Conservation (phyloP, 2,888 invertebrate genomes). For the Smittia aterrima region DNA sequence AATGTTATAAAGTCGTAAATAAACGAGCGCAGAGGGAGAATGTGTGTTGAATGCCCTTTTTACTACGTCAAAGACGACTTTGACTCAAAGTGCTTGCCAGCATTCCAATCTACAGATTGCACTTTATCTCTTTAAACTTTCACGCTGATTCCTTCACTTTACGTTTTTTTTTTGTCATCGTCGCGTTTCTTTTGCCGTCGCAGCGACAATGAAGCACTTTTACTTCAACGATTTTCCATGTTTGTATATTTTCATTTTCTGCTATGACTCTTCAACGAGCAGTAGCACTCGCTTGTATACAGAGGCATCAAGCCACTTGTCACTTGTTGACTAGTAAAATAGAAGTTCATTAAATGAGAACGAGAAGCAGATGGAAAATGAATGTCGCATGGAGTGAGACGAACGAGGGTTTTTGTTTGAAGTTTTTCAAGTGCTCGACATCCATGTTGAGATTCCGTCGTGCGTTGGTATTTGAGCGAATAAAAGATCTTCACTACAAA, state of each 20-base stretch:
- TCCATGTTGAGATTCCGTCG: neutral
- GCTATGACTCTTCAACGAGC: neutral
- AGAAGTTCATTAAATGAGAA: constrained; percentile 37
- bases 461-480: neutral
- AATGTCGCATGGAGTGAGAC: neutral
- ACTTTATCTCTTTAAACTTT: constrained; percentile 17
- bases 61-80: neutral
- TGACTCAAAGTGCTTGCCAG: neutral
- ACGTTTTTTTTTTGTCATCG: neutral
- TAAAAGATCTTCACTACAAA: neutral
- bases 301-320: constrained; percentile 19
- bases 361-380: constrained; percentile 34
- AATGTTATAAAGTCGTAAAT: constrained; percentile 24
- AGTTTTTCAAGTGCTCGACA: neutral
- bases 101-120: neutral
- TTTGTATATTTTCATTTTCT: constrained; percentile 1
- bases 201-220: constrained; percentile 9
- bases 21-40: constrained; percentile 4
- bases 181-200: neutral
- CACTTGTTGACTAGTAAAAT: constrained; percentile 37
- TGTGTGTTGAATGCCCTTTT: neutral
- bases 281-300: neutral
- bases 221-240: neutral
- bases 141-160: neutral
- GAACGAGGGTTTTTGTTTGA: constrained; percentile 1